phyloP scores from a whole-genome alignment of 2,888 invertebrate species.

The Megaustenia siamemsis region DNA sequence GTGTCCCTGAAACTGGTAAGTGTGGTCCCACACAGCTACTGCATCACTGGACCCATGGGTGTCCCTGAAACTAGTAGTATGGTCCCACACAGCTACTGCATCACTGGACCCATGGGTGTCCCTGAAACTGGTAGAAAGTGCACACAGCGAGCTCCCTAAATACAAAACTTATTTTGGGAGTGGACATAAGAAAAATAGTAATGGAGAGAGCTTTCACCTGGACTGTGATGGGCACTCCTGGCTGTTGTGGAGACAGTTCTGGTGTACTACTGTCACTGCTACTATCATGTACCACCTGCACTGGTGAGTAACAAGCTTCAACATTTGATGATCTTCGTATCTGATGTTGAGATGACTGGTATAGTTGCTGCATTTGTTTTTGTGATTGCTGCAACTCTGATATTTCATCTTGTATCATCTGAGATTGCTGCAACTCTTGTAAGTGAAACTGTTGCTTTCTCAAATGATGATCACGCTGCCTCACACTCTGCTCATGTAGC shows the following conservation, averaged over 20 bases:
- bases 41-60: too few relatives aligned
- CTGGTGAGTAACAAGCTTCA: neutral
- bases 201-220: neutral
- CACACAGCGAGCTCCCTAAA: too few relatives aligned
- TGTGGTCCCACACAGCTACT: too few relatives aligned
- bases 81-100: too few relatives aligned
- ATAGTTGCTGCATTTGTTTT: neutral
- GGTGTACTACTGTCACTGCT: neutral
- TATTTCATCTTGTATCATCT: neutral
- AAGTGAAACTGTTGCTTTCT: neutral
- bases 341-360: neutral
- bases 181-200: too few relatives aligned
- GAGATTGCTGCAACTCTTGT: neutral
- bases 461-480: conserved; percentile 18
- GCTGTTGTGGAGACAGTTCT: neutral
- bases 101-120: too few relatives aligned
- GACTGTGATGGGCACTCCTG: conserved; percentile 25
- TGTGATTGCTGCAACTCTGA: neutral
- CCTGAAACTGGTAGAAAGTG: too few relatives aligned
- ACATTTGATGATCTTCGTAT: neutral
- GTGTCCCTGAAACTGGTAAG: too few relatives aligned
- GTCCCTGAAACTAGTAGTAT: too few relatives aligned
- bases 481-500: conserved; percentile 49
- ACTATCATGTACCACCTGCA: too few relatives aligned
- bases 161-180: too few relatives aligned